Percentiles rank a stretch among this genome's conserved stretches.
Evolutionary conservation across 2,888 invertebrate genomes (phyloP).

Genomic region (Drosophila percnosoma): DNA sequence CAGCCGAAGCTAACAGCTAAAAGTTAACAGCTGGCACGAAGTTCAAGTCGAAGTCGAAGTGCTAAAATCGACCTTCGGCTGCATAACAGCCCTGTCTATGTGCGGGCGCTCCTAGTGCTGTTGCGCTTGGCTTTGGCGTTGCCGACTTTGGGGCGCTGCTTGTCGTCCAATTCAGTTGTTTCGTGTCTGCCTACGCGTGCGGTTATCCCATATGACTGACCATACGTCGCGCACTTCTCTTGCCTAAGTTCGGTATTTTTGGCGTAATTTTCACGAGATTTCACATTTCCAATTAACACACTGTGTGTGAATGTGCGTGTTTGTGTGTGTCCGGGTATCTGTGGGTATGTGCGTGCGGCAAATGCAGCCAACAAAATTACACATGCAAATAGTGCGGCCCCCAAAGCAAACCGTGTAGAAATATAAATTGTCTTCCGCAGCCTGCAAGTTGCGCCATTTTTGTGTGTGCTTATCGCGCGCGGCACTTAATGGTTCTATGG

Average conservation of each 20-base stretch:
- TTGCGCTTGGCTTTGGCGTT: slow-evolving; percentile 56
- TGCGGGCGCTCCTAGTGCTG: slow-evolving; percentile 47
- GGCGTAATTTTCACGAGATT: slow-evolving; percentile 43
- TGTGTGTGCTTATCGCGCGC: slow-evolving; percentile 34
- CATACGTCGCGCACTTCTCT: slow-evolving; percentile 11
- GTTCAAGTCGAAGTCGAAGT: slow-evolving; percentile 18
- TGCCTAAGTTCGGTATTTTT: slow-evolving; percentile 17
- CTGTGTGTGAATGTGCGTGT: slow-evolving; percentile 16
- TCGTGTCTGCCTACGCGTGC: slow-evolving; percentile 80
- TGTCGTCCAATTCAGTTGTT: slow-evolving; percentile 69
- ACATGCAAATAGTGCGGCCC: slow-evolving; percentile 54
- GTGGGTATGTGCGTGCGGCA: not conserved
- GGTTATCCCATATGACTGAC: slow-evolving; percentile 54
- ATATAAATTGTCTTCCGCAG: slow-evolving; percentile 36
- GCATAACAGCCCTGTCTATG: slow-evolving; percentile 53
- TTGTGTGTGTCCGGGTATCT: not conserved
- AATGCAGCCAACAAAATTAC: slow-evolving; percentile 43
- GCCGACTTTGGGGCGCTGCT: slow-evolving; percentile 59
- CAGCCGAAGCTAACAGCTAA: slow-evolving; percentile 39
- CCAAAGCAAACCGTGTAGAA: slow-evolving; percentile 15
- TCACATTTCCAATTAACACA: slow-evolving; percentile 53
- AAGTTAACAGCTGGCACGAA: slow-evolving; percentile 23
- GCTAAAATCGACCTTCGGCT: slow-evolving; percentile 9
- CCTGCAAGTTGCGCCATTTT: slow-evolving; percentile 8
- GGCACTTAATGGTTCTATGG: slow-evolving; percentile 19